These are phyloP conservation scores for Neoitamus cyanurus DNA, from an alignment of 2,888 invertebrate genomes.

Conservation along the genomic window DNA sequence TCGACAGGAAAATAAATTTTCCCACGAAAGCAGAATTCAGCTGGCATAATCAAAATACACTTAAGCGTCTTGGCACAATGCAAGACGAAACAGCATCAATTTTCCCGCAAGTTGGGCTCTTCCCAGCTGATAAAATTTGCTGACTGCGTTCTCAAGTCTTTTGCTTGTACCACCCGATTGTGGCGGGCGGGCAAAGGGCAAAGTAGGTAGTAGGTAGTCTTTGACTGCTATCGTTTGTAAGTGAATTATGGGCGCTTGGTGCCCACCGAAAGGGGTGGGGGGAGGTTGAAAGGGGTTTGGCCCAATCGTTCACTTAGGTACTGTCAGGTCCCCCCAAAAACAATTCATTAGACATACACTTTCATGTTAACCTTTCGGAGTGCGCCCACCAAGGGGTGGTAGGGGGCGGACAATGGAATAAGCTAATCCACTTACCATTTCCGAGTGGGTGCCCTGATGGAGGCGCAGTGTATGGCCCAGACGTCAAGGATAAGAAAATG, in stretches of 20 bases:
- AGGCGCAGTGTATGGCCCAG: constrained; percentile 24
- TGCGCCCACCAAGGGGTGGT: neutral
- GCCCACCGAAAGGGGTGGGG: neutral
- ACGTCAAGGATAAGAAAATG: constrained; percentile 40
- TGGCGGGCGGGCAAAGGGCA: neutral
- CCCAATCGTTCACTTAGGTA: constrained; percentile 24
- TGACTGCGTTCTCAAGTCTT: constrained; percentile 14
- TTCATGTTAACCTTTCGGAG: constrained; percentile 46
- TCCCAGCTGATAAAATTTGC: constrained; percentile 35
- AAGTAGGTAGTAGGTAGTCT: neutral
- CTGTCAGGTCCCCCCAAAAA: constrained; percentile 20
- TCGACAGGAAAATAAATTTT: neutral
- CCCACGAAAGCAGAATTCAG: neutral
- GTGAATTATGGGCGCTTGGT: constrained; percentile 24
- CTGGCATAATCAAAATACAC: constrained; percentile 8
- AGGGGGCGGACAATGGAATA: constrained; percentile 29
- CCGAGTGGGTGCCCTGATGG: constrained; percentile 46
- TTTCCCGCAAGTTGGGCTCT: neutral
- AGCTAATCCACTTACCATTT: constrained; percentile 51
- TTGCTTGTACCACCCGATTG: constrained; percentile 10
- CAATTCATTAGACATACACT: constrained; percentile 44
- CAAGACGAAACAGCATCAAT: constrained; percentile 30
- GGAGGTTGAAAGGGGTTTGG: neutral
- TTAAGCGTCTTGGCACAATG: neutral
- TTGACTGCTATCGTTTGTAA: constrained; percentile 43